Conservation (phyloP, 30 jellyfish, hydroid and myxozoan genomes). For the Pseudorhiza aurosa region DNA sequence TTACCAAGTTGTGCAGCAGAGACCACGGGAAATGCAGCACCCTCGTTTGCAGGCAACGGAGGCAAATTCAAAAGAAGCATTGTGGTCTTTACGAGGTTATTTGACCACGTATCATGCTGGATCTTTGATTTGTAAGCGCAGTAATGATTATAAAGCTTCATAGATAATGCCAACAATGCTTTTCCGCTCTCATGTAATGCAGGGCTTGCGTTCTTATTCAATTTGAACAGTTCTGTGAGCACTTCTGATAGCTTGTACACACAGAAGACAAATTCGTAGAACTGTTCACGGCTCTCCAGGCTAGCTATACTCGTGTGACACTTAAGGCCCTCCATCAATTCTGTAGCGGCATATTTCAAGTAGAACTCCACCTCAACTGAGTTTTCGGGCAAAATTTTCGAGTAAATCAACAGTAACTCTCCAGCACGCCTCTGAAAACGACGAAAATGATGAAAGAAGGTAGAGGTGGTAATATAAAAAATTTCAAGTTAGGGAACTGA, state of each 20-base stretch:
- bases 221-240: not conserved
- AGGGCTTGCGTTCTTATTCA: not conserved
- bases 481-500: no score
- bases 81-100: constrained; percentile 16
- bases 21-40: not conserved
- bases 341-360: constrained; percentile 40
- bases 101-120: constrained; percentile 30
- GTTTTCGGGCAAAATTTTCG: constrained; percentile 16
- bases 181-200: not conserved
- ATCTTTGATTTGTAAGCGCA: constrained; percentile 38
- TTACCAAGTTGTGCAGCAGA: not conserved
- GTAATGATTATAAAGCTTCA: constrained; percentile 41
- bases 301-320: constrained; percentile 63
- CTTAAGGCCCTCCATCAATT: constrained; percentile 45
- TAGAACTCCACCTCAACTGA: constrained; percentile 6
- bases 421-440: constrained; percentile 72
- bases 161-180: constrained; percentile 6
- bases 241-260: constrained; percentile 48
- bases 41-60: constrained; percentile 25
- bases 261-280: constrained; percentile 56
- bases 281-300: constrained; percentile 64
- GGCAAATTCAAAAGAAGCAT: constrained; percentile 32
- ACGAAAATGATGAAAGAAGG: not conserved
- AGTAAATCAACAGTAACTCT: constrained; percentile 26
- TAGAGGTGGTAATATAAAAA: not conserved